Base-by-base conservation (phyloP, 2,797 vertebrate genomes). In the Sebastes oblongus region DNA sequence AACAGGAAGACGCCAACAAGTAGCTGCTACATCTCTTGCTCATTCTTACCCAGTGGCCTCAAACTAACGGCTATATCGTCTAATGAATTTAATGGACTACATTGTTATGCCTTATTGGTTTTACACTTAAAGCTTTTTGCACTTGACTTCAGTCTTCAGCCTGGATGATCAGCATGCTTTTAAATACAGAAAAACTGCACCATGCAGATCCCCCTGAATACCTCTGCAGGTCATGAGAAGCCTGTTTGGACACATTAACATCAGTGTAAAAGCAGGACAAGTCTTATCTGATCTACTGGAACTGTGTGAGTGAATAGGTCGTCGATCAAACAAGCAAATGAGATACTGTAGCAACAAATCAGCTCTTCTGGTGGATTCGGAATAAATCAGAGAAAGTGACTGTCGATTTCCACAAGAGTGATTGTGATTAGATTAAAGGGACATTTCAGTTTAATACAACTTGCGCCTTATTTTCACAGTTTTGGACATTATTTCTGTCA, bases 51-150 rank as follows among this genome's bases (percentile, higher is more conserved):
- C 66, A 71, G 12, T 75, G 67, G 62, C 59, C 62, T 73, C 71
- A 52, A 30, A 52, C 75, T 76, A 66, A 88, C 54, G 16, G 24
- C 55, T 73, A 64, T 68, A 4, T 34, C 22, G 36, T 81, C 70
- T 56, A 77, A 86, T 85, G 56, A 80, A 85, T 72, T 77, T 75
- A 89, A 85, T 81, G 77, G 78, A 65, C 59, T 61, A 32, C 46
- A 54, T 79, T 30, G 61, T 77, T 66, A 64, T 61, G 60, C 39
- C 1, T 81, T 86, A 39, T 83, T 82, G 78, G 76, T 24, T 24
- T 24, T 24, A 24, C 39, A 66, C 56, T 69, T 72, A 66, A 80
- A 83, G 46, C 42, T 20, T 71, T 68, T 25, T 72, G 55, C 59
- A 30, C 34, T 54, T 32, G 24, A 0, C 50, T 60, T 68, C 24